Base-by-base conservation (phyloP, 2,113 vertebrate species). In the Etheostoma cragini region DNA sequence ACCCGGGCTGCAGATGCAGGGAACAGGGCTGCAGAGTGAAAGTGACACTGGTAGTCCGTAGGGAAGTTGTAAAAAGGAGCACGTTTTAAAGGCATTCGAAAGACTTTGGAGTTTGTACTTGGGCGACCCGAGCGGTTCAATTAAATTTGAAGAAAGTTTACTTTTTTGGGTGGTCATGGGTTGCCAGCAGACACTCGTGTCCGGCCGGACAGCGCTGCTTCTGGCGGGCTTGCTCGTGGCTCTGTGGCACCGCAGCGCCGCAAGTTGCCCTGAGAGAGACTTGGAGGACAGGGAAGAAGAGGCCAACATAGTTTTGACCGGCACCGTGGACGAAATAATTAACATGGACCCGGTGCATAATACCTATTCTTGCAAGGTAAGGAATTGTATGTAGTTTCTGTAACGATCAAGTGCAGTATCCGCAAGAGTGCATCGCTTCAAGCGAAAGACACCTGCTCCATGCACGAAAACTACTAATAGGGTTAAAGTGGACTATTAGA, bases 341-440 rank as follows among this genome's bases (percentile, higher is more conserved):
- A 98, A 99, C 92, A 94, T 98, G 95, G 97, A 99, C 91, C 97
- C 97, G n/a, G 97, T 99, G 61, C 97, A 98, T 66, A 97, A 97
- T 82, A 98, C 97, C 54, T 99, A 99, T 78, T 99, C 98, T 0
- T 98, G 98, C 96, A 99, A 98, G 97, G 98, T 99, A 92, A 94
- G 82, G 67, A 58, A 5, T 42, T 70, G 24, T 0, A 38, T 50
- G 14, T 33, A 50, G 3, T 71, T 57, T 56, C 11, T 24, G 49
- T 30, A 14, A 30, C 54, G 68, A 38, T 10, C 45, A 5, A n/a
- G 79, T 47, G 22, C 52, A 74, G 26, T 10, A 19, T 11, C 49
- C 53, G 26, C 70, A 4, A 26, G 26, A 15, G 61, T 2, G 60
- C 74, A 5, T 10, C 33, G 45, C 56, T 22, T 21, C 21, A 6